Evolutionary conservation across 2,113 vertebrate species (phyloP).

Genomic region (Proterorhinus semilunaris): DNA sequence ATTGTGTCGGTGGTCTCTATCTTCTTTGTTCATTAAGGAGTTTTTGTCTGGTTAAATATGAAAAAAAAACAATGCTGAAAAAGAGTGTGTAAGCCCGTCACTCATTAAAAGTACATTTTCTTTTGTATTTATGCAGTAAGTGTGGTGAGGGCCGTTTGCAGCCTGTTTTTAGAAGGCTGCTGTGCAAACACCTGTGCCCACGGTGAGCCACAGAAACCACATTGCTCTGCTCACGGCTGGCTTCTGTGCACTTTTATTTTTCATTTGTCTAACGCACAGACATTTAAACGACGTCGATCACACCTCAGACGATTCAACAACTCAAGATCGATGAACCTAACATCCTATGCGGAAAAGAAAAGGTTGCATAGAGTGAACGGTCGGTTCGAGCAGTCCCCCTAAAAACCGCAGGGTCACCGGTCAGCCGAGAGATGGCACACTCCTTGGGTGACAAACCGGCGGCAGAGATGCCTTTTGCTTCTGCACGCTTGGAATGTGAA

Average conservation of each 20-base stretch:
- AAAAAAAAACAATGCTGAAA: too few species aligned
- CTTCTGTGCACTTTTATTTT: neutral
- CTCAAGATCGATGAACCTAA: neutral
- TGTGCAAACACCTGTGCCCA: neutral
- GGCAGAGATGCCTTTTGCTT: neutral
- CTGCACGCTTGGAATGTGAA: neutral
- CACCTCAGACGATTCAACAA: too few species aligned
- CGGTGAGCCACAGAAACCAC: slow-evolving; percentile 39
- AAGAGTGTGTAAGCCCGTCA: too few species aligned
- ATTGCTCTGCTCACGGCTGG: slow-evolving; percentile 4
- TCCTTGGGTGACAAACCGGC: slow-evolving; percentile 67
- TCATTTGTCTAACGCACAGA: neutral
- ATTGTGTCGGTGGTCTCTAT: too few species aligned
- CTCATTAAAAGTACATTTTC: neutral
- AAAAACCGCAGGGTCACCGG: slow-evolving; percentile 74
- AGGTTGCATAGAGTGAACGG: neutral
- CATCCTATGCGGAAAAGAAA: neutral
- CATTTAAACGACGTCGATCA: neutral
- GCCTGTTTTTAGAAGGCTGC: neutral
- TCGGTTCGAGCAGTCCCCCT: slow-evolving; percentile 35
- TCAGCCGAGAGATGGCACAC: slow-evolving; percentile 73
- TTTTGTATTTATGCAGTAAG: neutral
- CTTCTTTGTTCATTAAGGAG: too few species aligned
- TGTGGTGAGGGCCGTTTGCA: neutral
- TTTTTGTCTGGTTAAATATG: too few species aligned